These are phyloP conservation scores for Orius insidiosus DNA, from an alignment of 1,140 invertebrate genomes.

Conservation along the genomic window DNA sequence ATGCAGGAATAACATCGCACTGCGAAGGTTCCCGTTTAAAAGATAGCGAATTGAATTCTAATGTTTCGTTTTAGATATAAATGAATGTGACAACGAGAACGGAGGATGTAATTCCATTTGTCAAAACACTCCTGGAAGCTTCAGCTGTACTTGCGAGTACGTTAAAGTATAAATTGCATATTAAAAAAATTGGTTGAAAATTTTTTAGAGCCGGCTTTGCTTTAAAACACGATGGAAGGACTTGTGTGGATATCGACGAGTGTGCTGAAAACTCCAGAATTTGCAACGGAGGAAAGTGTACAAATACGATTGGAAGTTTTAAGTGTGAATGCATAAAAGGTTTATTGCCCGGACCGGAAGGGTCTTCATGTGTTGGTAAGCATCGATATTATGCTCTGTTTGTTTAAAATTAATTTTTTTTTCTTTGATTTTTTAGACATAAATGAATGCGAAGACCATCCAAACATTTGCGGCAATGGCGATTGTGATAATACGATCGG, in stretches of 20 bases:
- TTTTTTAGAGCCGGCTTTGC: constrained; percentile 27
- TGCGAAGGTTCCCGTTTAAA: constrained; percentile 32
- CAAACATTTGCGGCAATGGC: constrained; percentile 50
- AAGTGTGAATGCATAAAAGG: constrained; percentile 61
- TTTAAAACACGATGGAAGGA: constrained; percentile 28
- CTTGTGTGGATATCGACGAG: constrained; percentile 48
- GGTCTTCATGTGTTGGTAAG: constrained; percentile 46
- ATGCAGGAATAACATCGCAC: constrained; percentile 39
- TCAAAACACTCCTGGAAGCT: constrained; percentile 39
- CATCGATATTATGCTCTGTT: not conserved
- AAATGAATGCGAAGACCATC: constrained; percentile 50
- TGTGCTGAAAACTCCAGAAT: constrained; percentile 59
- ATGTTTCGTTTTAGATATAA: constrained; percentile 32
- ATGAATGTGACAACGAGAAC: constrained; percentile 43
- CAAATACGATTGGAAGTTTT: constrained; percentile 58
- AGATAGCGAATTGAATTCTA: not conserved
- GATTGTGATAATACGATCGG: constrained; percentile 70
- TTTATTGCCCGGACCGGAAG: constrained; percentile 45
- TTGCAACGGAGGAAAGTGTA: constrained; percentile 69
- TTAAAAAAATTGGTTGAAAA: too few relatives aligned
- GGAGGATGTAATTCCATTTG: constrained; percentile 47
- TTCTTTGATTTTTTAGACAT: constrained; percentile 31
- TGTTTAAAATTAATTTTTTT: constrained; percentile 2
- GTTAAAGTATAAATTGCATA: constrained; percentile 13
- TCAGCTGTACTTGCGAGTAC: constrained; percentile 33